A percentile compares a stretch with the other conserved stretches of the same genome.
Evolutionary conservation across 1,140 invertebrate species (phyloP).

Genomic region (Pomacea maculata): DNA sequence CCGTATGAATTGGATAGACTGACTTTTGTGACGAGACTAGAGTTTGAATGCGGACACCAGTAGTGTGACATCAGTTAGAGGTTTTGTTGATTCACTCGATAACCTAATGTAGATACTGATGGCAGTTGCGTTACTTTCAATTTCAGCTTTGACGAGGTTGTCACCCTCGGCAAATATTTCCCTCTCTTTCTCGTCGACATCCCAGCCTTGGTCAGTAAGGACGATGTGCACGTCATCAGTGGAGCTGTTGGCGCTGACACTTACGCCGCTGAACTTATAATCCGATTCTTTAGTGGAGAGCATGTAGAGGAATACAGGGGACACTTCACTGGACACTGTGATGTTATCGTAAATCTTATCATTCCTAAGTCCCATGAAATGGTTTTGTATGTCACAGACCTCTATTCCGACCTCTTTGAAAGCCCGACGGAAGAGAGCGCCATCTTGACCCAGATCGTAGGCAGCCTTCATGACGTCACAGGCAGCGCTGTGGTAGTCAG

Average conservation of each 20-base stretch:
- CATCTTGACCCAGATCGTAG: conserved; percentile 35
- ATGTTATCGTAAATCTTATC: conserved; percentile 14
- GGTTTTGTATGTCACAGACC: conserved; percentile 26
- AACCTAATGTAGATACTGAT: not conserved
- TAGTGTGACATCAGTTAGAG: conserved; percentile 2
- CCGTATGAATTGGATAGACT: not conserved
- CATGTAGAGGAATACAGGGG: conserved; percentile 9
- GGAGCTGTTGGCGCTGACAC: conserved; percentile 2
- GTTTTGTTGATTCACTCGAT: not conserved
- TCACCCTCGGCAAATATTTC: not conserved
- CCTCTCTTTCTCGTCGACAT: not conserved
- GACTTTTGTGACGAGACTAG: not conserved
- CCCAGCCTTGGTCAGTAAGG: not conserved
- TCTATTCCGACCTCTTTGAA: conserved; percentile 35
- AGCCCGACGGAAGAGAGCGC: conserved; percentile 8
- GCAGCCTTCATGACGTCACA: conserved; percentile 48
- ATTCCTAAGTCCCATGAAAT: conserved; percentile 19
- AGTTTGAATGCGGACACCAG: not conserved
- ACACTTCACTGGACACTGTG: conserved; percentile 9
- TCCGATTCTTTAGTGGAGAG: not conserved
- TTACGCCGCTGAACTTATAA: too few relatives aligned
- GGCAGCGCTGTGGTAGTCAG: conserved; percentile 29
- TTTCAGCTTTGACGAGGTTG: not conserved
- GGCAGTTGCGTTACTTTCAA: not conserved
- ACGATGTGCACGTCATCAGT: conserved; percentile 6